Conservation (phyloP, 2,113 vertebrate species). For the Hiodon alosoides region DNA sequence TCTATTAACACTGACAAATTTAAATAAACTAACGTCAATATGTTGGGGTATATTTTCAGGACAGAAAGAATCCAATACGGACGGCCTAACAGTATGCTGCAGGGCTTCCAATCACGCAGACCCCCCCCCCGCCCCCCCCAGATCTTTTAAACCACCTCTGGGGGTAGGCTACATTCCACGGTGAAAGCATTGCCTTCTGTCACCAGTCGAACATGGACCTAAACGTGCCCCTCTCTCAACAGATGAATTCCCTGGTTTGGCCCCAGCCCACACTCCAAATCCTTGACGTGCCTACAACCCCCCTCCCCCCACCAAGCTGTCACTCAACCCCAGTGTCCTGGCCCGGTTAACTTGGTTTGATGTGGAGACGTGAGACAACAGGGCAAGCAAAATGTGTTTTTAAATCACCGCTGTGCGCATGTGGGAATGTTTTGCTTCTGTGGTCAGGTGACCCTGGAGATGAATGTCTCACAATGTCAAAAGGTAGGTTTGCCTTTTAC, state of each 20-base stretch:
- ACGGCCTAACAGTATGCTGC: background rate
- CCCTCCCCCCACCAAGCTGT: background rate
- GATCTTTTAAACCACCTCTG: too few relatives aligned
- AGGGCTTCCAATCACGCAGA: background rate
- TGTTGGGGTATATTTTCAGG: too few relatives aligned
- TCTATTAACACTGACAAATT: too few relatives aligned
- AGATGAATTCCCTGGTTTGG: background rate
- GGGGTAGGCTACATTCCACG: background rate
- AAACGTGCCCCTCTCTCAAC: background rate
- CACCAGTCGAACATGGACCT: slow-evolving; percentile 4
- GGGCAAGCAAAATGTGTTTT: background rate
- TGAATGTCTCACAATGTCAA: slow-evolving; percentile 1
- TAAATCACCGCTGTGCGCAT: background rate
- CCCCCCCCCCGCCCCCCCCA: background rate
- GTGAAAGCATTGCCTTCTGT: background rate
- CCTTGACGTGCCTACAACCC: background rate
- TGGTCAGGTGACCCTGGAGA: too few relatives aligned
- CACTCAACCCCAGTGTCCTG: background rate
- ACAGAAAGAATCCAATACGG: too few relatives aligned
- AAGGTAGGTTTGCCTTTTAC: background rate
- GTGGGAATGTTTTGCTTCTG: background rate
- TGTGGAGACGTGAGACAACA: background rate
- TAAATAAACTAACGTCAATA: too few relatives aligned
- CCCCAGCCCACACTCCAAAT: background rate
- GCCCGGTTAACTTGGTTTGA: background rate